These are phyloP conservation scores for Umimayanthus chanpuru DNA, from an alignment of 92 coral and sea anemone species.

Conservation along the genomic window DNA sequence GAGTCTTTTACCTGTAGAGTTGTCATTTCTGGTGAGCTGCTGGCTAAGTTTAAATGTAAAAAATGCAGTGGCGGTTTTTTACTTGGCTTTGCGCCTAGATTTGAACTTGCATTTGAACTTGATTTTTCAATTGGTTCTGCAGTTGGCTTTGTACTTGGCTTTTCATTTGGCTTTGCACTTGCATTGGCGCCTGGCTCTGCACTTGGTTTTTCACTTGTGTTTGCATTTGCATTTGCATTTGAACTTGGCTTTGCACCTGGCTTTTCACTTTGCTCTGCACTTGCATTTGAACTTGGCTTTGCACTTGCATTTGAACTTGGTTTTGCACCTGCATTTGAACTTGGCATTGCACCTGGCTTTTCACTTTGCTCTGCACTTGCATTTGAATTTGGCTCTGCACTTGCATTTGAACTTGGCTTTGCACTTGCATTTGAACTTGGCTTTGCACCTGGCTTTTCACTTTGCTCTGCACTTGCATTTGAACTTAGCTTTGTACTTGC, in stretches of 20 bases:
- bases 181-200: background rate
- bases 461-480: background rate
- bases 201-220: background rate
- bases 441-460: background rate
- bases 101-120: background rate
- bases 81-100: background rate
- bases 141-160: background rate
- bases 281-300: background rate
- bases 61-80: background rate
- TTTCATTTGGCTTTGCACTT: background rate
- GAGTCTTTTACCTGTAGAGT: background rate
- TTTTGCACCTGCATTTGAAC: background rate
- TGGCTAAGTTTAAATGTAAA: background rate
- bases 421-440: background rate
- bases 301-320: background rate
- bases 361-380: background rate
- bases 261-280: background rate
- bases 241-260: background rate
- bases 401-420: background rate
- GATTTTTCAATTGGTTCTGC: background rate
- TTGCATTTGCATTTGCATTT: background rate
- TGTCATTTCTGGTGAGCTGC: background rate
- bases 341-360: background rate
- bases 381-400: background rate
- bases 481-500: background rate